These are phyloP conservation scores for Brachionus plicatilis DNA, from an alignment of 1,140 invertebrate genomes.

Conservation along the genomic window DNA sequence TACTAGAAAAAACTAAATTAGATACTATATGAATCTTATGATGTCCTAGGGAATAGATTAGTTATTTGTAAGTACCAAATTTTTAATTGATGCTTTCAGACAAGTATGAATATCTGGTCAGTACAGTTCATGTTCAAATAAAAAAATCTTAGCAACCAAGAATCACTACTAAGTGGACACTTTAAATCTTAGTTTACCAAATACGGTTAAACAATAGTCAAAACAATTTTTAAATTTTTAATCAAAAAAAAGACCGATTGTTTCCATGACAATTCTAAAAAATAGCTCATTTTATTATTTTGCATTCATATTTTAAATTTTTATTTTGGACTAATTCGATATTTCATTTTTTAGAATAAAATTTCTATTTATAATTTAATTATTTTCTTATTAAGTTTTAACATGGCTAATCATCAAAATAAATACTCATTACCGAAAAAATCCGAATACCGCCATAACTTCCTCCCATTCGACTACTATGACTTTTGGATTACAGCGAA, in stretches of 20 bases:
- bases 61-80: background rate
- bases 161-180: background rate
- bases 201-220: slow-evolving; percentile 8
- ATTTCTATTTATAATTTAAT: background rate
- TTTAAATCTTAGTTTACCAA: background rate
- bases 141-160: background rate
- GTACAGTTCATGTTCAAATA: background rate
- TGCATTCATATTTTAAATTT: background rate
- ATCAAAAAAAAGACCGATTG: background rate
- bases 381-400: background rate
- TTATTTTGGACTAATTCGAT: background rate
- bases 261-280: background rate
- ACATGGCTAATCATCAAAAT: background rate
- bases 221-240: background rate
- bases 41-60: background rate
- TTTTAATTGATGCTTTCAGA: background rate
- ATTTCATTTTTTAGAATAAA: background rate
- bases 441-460: slow-evolving; percentile 35
- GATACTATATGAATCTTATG: too few relatives aligned
- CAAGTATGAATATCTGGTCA: background rate
- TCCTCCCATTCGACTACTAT: slow-evolving; percentile 35
- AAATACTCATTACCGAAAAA: background rate
- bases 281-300: background rate
- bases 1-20: too few relatives aligned
- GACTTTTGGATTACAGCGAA: slow-evolving; percentile 39